Evolutionary conservation across 1,140 invertebrate species (phyloP).

Genomic region (Maniola jurtina): DNA sequence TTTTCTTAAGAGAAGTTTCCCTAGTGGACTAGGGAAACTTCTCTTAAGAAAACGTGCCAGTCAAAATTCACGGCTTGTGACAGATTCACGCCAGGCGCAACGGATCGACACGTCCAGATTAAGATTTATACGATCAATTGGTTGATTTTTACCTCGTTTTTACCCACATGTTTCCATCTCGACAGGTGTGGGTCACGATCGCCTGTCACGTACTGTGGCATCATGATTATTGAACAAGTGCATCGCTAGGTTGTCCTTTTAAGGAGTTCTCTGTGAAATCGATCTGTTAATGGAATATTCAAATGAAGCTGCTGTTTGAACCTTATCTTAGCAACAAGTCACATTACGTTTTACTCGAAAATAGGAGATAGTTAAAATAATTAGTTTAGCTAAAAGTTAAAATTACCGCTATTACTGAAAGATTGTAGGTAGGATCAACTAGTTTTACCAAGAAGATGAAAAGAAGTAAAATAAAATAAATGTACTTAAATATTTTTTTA

Average conservation of each 20-base stretch:
- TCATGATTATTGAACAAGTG: conserved; percentile 25
- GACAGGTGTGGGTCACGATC: conserved; percentile 58
- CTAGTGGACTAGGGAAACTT: too few relatives aligned
- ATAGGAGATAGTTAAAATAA: too few relatives aligned
- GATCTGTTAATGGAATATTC: conserved; percentile 21
- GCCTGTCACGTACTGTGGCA: conserved; percentile 25
- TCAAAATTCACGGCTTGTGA: neutral
- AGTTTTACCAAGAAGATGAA: too few relatives aligned
- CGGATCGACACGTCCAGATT: conserved; percentile 20
- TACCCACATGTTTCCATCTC: conserved; percentile 38
- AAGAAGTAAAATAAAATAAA: too few relatives aligned
- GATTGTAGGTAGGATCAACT: too few relatives aligned
- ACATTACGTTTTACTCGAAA: too few relatives aligned
- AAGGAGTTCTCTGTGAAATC: conserved; percentile 20
- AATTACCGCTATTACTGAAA: too few relatives aligned
- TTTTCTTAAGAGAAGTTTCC: too few relatives aligned
- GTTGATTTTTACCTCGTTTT: conserved; percentile 17
- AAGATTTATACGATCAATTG: conserved; percentile 34
- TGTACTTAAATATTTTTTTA: too few relatives aligned
- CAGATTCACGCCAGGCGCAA: neutral
- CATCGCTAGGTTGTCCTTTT: conserved; percentile 11
- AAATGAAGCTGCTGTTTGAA: neutral
- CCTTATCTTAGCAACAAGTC: too few relatives aligned
- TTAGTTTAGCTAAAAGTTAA: too few relatives aligned
- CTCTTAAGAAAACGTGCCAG: too few relatives aligned